phyloP scores from a whole-genome alignment of 2,888 invertebrate genomes.

The Diplazon laetatorius region DNA sequence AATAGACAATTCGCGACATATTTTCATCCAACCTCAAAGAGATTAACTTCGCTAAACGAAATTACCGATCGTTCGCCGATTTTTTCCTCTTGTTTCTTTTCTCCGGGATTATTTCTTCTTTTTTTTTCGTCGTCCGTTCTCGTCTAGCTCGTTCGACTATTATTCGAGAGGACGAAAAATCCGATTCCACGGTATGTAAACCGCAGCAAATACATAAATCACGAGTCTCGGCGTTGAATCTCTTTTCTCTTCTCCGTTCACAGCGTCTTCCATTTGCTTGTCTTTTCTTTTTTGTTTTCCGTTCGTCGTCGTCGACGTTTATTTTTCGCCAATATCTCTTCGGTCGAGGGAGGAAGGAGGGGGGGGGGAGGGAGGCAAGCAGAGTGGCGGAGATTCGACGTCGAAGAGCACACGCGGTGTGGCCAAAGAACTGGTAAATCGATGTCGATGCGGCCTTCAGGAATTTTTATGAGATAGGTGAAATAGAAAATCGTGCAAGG shows the following conservation, averaged over 20 bases:
- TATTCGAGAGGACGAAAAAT: conserved; percentile 32
- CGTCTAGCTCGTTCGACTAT: not conserved
- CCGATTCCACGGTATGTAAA: conserved; percentile 4
- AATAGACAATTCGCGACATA: conserved; percentile 23
- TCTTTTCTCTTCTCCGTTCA: conserved; percentile 23
- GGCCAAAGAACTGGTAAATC: conserved; percentile 58
- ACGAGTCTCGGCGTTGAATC: conserved; percentile 32
- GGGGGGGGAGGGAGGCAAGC: no score
- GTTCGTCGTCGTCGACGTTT: conserved; percentile 33
- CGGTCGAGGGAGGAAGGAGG: conserved; percentile 15
- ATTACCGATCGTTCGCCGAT: conserved; percentile 13
- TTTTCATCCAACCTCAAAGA: conserved; percentile 7
- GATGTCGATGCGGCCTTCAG: conserved; percentile 57
- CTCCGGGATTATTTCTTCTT: not conserved
- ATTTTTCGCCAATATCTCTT: conserved; percentile 54
- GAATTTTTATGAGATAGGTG: conserved; percentile 60
- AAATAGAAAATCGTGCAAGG: conserved; percentile 60
- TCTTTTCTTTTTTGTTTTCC: not conserved
- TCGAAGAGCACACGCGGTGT: conserved; percentile 1
- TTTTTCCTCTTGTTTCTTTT: not conserved
- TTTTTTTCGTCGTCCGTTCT: not conserved
- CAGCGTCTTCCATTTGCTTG: conserved; percentile 1
- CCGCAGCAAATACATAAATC: conserved; percentile 47
- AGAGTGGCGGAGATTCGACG: not conserved
- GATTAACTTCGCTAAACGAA: conserved; percentile 39